Base-by-base conservation (phyloP, 2,888 invertebrate species). In the Epiblema foenella region DNA sequence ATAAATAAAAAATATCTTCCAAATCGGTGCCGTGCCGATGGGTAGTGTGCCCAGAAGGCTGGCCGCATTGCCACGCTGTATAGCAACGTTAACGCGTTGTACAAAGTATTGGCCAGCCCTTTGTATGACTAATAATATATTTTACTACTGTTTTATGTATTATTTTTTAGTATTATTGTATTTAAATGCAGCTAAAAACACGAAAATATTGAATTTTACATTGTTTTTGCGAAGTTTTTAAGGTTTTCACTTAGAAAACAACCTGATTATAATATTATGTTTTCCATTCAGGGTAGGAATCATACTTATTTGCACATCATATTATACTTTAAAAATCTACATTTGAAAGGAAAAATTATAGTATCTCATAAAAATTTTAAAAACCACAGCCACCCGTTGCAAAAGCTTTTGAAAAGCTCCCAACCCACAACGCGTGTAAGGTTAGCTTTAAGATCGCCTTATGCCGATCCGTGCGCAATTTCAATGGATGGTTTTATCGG, bases 361-460 rank as follows among this genome's bases (percentile, higher is more conserved):
- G 11, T 46, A 7, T 49, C 63, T 67, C 58, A 37, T 24, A 58
- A 58, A 29, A 18, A 51, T 51, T 1, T 18, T 37, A 58, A 59
- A 64, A 58, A 10, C 5, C 20, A 20, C 29, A 29, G 64, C 59
- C 72, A 64, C 68, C 62, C 63, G 12, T 63, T 70, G 77, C 77
- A 77, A 78, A 76, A 77, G 73, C 77, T 75, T 73, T 77, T 77
- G 74, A 70, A 58, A 64, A 71, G 66, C 46, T 71, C 54, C 49
- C 60, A 54, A 66, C 69, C 58, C 67, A 51, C 59, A 24, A 39
- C 51, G 67, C 67, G 67, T 52, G 59, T 59, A 51, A 51, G 37
- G 59, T 59, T 59, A 59, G 67, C 39, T 51, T 68, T 15, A 54
- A 42, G 37, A 58, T 39, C 58, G 59, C 37, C 49, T 51, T 68